Base-by-base conservation (phyloP, 1,140 invertebrate species). In the Calycopis cecrops region DNA sequence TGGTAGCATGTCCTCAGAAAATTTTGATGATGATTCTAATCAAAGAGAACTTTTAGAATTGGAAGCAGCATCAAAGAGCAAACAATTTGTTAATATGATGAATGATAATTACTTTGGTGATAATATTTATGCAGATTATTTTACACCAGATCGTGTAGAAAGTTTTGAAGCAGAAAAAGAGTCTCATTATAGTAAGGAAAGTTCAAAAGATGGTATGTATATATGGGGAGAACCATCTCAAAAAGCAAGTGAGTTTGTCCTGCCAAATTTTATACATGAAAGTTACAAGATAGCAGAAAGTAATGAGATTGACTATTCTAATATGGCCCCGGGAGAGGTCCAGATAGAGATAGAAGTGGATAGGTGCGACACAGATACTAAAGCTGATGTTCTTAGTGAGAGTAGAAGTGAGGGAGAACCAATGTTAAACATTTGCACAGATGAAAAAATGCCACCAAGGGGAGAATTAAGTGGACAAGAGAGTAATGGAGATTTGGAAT, bases 381-480 rank as follows among this genome's bases (percentile, higher is more conserved):
- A 88, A 65, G 69, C 65, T 12, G 84, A 86, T 35, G 88, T 91
- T 53, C 79, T 89, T 50, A 90, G 89, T 48, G 86, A 89, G 59
- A 88, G 89, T 44, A 85, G 90, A 14, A 90, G 91, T 52, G 89
- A 91, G 51, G 89, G 91, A 48, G 90, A 91, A 49, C 87, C 89
- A 40, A 88, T 91, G 16, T 77, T 93, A 35, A 92, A 95, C 69
- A 95, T 96, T 65, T 91, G 93, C 62, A 92, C 94, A 0, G 94
- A 96, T 71, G 94, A 96, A 76, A 91, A 91, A 51, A 95, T 96
- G 94, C 94, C 94, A 34, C 91, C 94, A 0, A 90, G 93, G 60
- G 94, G 94, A 7, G 94, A 95, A 82, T 87, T 95, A 9, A 95
- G 93, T 4, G 94, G 93, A 28, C 94, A 95, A 74, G 94, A 95